These are phyloP conservation scores for Boulengeromyrus knoepffleri DNA, from an alignment of 2,113 vertebrate species.

Conservation along the genomic window DNA sequence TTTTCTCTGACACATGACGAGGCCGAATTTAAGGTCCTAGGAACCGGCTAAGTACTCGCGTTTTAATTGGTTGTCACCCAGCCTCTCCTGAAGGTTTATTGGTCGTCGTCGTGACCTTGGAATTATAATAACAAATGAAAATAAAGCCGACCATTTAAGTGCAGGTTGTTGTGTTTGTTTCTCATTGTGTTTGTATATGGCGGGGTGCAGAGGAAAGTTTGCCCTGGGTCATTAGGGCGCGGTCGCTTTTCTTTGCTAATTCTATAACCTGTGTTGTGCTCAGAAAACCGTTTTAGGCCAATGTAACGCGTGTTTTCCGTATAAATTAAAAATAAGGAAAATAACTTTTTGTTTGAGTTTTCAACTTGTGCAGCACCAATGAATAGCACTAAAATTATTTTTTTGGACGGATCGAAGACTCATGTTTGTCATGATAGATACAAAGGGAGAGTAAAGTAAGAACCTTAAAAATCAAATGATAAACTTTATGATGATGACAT, in stretches of 20 bases:
- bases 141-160: background rate
- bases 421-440: background rate
- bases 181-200: background rate
- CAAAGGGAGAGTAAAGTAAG: background rate
- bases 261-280: background rate
- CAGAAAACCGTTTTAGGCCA: background rate
- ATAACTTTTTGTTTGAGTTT: background rate
- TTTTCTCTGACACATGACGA: background rate
- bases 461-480: background rate
- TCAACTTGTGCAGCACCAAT: background rate
- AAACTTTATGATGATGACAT: background rate
- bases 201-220: background rate
- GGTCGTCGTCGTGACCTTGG: background rate
- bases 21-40: background rate
- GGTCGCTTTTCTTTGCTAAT: background rate
- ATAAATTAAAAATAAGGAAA: background rate
- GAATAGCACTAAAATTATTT: background rate
- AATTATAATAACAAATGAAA: background rate
- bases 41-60: slow-evolving; percentile 4
- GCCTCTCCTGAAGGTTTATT: background rate
- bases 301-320: background rate
- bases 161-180: background rate
- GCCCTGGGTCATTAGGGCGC: background rate
- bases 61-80: slow-evolving; percentile 3
- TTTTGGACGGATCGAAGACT: background rate